Conservation (phyloP, 2,888 invertebrate genomes). For the Drosophila mimica region DNA sequence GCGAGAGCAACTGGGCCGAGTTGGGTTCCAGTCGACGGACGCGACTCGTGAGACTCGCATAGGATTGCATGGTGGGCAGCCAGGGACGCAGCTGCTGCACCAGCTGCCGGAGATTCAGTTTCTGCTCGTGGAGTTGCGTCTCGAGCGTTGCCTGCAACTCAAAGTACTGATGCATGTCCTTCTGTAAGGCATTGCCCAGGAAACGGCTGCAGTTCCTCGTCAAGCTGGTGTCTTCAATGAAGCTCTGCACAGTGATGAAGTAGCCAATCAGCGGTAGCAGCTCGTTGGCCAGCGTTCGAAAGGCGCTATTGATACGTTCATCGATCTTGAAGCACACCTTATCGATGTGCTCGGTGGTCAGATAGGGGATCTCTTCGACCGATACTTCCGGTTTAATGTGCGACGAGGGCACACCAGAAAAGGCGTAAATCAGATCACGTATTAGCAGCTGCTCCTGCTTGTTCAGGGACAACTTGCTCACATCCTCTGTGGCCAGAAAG, state of each 20-base stretch:
- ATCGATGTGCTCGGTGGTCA: constrained; percentile 43
- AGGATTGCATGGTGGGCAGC: constrained; percentile 45
- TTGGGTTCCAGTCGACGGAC: constrained; percentile 33
- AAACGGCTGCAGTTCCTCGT: constrained; percentile 20
- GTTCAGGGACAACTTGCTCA: constrained; percentile 37
- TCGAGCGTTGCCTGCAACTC: constrained; percentile 53
- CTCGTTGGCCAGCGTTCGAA: constrained; percentile 55
- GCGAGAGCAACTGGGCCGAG: constrained; percentile 49
- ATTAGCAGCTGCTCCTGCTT: constrained; percentile 59
- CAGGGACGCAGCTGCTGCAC: constrained; percentile 59
- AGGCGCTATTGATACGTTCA: constrained; percentile 49
- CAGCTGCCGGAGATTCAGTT: constrained; percentile 50
- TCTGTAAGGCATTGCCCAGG: constrained; percentile 41
- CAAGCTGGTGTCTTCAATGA: constrained; percentile 59
- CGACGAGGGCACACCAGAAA: constrained; percentile 65
- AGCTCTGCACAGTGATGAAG: constrained; percentile 63
- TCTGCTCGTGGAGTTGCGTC: constrained; percentile 41
- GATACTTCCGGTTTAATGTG: constrained; percentile 56
- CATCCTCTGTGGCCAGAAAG: constrained; percentile 54
- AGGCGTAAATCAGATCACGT: constrained; percentile 64
- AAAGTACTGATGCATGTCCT: constrained; percentile 48
- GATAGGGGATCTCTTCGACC: constrained; percentile 25
- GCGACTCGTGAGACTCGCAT: constrained; percentile 35
- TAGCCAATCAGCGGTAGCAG: constrained; percentile 58
- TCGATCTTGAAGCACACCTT: constrained; percentile 57